A percentile compares a stretch with the other conserved stretches of the same genome.
Conservation (phyloP, 2,888 invertebrate species). For the Meiosimyza platycephala region DNA sequence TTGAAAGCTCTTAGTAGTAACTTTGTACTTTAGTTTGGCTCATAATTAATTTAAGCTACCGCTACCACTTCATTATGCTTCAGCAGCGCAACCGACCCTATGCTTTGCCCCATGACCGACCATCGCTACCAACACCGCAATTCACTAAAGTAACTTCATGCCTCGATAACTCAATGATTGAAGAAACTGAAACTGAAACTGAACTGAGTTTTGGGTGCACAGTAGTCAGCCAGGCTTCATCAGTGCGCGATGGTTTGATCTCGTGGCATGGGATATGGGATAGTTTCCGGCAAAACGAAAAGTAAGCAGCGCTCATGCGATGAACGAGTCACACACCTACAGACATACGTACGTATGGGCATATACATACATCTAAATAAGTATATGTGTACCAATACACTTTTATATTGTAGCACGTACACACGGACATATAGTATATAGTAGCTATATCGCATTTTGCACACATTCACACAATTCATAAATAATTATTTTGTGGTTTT, state of each 20-base stretch:
- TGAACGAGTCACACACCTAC: neutral
- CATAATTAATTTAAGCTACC: slow-evolving; percentile 15
- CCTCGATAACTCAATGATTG: slow-evolving; percentile 21
- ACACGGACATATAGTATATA: neutral
- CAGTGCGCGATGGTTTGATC: neutral
- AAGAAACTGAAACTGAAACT: neutral
- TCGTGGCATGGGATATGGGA: neutral
- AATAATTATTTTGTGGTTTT: slow-evolving; percentile 30
- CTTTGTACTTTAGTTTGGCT: neutral
- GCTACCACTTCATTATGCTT: neutral
- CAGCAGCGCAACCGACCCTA: neutral
- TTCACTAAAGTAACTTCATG: neutral
- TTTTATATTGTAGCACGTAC: neutral
- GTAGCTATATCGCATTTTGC: neutral
- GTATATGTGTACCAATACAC: neutral
- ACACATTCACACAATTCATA: slow-evolving; percentile 30
- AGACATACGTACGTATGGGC: no score
- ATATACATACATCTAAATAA: no score
- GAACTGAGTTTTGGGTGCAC: neutral
- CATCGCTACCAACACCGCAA: neutral
- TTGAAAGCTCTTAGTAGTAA: neutral
- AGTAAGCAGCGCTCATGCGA: neutral
- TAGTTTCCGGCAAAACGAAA: slow-evolving; percentile 7
- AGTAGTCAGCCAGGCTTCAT: neutral
- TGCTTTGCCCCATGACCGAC: neutral